A percentile compares a stretch with the other conserved stretches of the same genome.
phyloP scores from a whole-genome alignment of 1,140 invertebrate genomes.

The Drosophila busckii region DNA sequence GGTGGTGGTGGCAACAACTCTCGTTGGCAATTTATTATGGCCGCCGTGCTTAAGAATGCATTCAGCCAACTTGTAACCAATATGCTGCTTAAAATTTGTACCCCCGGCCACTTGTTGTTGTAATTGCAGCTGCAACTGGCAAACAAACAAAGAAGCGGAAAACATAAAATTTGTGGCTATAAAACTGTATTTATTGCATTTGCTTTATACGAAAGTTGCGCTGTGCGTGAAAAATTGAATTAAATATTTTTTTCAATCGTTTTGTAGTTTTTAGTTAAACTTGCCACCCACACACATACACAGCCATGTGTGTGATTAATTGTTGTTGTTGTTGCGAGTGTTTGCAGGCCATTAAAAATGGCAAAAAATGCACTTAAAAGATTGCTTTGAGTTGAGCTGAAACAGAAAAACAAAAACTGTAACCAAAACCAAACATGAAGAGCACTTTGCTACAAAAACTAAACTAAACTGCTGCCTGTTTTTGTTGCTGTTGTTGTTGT shows the following conservation, averaged over 20 bases:
- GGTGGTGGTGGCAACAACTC: slow-evolving; percentile 9
- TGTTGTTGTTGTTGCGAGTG: too few species aligned
- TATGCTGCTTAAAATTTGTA: not conserved
- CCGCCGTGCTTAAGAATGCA: slow-evolving; percentile 54
- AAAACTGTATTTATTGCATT: slow-evolving; percentile 67
- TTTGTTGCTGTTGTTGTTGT: not conserved
- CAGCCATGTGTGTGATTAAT: too few species aligned
- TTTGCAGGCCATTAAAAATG: slow-evolving; percentile 57
- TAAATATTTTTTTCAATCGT: slow-evolving; percentile 4
- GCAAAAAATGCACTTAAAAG: slow-evolving; percentile 66
- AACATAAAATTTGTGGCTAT: slow-evolving; percentile 47
- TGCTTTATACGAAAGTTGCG: slow-evolving; percentile 46
- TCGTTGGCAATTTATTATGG: slow-evolving; percentile 49
- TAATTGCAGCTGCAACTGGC: slow-evolving; percentile 33
- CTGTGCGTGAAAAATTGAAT: slow-evolving; percentile 45
- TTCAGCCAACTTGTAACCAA: slow-evolving; percentile 30
- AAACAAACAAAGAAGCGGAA: slow-evolving; percentile 31
- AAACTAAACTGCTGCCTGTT: slow-evolving; percentile 33
- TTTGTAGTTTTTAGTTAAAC: not conserved
- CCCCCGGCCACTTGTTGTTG: slow-evolving; percentile 23
- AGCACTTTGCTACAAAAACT: slow-evolving; percentile 46
- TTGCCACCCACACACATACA: too few species aligned
- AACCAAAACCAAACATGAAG: slow-evolving; percentile 54
- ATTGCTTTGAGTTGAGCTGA: slow-evolving; percentile 49
- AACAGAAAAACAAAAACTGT: slow-evolving; percentile 19